phyloP scores from a whole-genome alignment of 2,888 invertebrate species.

The Diaprepes abbreviatus region DNA sequence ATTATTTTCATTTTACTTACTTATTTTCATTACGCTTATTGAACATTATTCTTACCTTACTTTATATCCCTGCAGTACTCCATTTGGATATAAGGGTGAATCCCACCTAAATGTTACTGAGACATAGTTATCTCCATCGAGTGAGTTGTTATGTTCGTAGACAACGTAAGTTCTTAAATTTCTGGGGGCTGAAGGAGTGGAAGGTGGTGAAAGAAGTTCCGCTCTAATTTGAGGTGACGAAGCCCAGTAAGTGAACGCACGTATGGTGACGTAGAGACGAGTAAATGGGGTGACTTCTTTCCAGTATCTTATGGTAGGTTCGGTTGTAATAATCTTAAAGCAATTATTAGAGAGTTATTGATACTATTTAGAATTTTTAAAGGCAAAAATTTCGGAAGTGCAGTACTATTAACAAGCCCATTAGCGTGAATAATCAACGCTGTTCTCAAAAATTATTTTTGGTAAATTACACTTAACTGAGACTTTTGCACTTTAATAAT shows the following conservation, averaged over 20 bases:
- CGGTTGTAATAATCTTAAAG: slow-evolving; percentile 70
- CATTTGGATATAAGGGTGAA: slow-evolving; percentile 80
- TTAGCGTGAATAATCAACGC: too few relatives aligned
- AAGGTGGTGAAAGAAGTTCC: slow-evolving; percentile 82
- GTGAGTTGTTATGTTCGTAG: slow-evolving; percentile 64
- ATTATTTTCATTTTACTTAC: too few relatives aligned
- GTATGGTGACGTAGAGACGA: slow-evolving; percentile 78
- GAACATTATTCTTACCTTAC: slow-evolving; percentile 63
- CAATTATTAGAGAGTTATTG: too few relatives aligned
- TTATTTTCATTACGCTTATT: too few relatives aligned
- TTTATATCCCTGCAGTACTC: slow-evolving; percentile 80
- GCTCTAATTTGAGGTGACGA: slow-evolving; percentile 76
- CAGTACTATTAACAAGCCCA: too few relatives aligned
- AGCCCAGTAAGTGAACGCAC: slow-evolving; percentile 90
- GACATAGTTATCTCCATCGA: slow-evolving; percentile 49
- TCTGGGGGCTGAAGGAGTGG: slow-evolving; percentile 82
- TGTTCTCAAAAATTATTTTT: too few relatives aligned
- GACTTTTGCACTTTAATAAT: too few relatives aligned
- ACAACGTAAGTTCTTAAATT: slow-evolving; percentile 82
- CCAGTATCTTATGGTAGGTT: slow-evolving; percentile 71
- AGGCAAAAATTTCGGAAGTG: too few relatives aligned
- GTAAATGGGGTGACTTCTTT: slow-evolving; percentile 77
- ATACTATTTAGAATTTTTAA: too few relatives aligned
- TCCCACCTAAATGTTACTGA: slow-evolving; percentile 83
- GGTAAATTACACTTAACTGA: too few relatives aligned